Conservation (phyloP, 2,888 invertebrate species). For the Panzeria rudis region DNA sequence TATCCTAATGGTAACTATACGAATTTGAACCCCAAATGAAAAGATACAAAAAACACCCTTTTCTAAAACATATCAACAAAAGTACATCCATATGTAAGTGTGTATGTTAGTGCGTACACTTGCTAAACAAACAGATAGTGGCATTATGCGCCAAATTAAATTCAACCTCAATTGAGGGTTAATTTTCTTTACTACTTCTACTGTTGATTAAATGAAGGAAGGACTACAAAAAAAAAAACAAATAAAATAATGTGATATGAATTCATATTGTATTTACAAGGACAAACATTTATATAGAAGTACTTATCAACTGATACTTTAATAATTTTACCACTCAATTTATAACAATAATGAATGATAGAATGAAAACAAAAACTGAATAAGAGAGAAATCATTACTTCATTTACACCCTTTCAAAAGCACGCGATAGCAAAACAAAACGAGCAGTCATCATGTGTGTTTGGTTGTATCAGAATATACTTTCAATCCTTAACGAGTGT, state of each 20-base stretch:
- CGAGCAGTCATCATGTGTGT: constrained; percentile 28
- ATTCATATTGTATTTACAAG: constrained; percentile 43
- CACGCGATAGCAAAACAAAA: not conserved
- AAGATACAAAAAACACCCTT: constrained; percentile 55
- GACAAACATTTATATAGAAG: constrained; percentile 41
- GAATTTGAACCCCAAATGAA: constrained; percentile 54
- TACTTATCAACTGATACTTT: constrained; percentile 71
- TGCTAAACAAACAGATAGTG: constrained; percentile 24
- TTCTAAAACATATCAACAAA: constrained; percentile 22
- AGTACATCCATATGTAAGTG: not conserved
- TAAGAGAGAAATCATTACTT: constrained; percentile 79
- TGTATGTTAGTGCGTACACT: not conserved
- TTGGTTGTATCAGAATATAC: constrained; percentile 22
- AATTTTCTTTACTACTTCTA: constrained; percentile 79
- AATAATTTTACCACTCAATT: constrained; percentile 79
- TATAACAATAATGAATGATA: constrained; percentile 72
- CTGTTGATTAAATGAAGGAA: constrained; percentile 1
- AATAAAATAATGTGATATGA: constrained; percentile 68
- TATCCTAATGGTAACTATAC: constrained; percentile 26
- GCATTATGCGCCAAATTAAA: constrained; percentile 83
- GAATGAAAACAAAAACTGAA: constrained; percentile 43
- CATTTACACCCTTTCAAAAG: constrained; percentile 79
- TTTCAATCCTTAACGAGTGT: constrained; percentile 76
- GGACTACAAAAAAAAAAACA: constrained; percentile 74
- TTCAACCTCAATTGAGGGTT: constrained; percentile 84